Base-by-base conservation (phyloP, 2,797 vertebrate species). In the Sebastes paucispinis region DNA sequence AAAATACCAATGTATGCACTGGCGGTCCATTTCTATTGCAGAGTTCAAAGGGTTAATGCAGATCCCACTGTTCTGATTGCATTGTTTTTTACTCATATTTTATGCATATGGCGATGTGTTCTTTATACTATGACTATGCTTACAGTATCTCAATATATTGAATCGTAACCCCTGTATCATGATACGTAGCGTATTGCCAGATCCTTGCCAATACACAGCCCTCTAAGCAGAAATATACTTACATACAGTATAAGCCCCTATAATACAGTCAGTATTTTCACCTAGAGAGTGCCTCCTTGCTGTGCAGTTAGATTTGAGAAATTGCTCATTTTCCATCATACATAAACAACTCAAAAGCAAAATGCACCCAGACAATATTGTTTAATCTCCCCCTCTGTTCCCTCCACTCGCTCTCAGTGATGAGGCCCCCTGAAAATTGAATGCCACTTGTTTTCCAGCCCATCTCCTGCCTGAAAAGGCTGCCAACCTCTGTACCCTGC, bases 391-490 rank as follows among this genome's bases (percentile, higher is more conserved):
- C 85, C 43, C 79, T 87, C 81, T 81, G 82, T 73, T 86, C 68
- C 63, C 50, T 39, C 58, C 64, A 70, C 36, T 71, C 55, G 79
- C 73, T 66, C 59, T 39, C 83, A n/a, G 55, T 34, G 75, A 88
- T 83, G 82, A 90, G 70, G 59, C 72, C 77, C 80, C 59, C 62
- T 24, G 34, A 84, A 92, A 91, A 92, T 90, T 92, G 88, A 93
- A 93, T 87, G 89, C 87, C 91, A 88, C 87, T 93, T 91, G 84
- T 91, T 91, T 91, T 93, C 77, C 87, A 91, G 87, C 77, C 87
- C 90, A 90, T 92, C 88, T 89, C 84, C 85, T 69, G 85, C 57
- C 80, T 91, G 88, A 91, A 91, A 91, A 89, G 88, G 87, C 91
- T 89, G 87, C 90, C 92, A 94, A 90, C 92, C 91, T 85, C 88